Base-by-base conservation (phyloP, 2,888 invertebrate genomes). In the Teleiodes luculella region DNA sequence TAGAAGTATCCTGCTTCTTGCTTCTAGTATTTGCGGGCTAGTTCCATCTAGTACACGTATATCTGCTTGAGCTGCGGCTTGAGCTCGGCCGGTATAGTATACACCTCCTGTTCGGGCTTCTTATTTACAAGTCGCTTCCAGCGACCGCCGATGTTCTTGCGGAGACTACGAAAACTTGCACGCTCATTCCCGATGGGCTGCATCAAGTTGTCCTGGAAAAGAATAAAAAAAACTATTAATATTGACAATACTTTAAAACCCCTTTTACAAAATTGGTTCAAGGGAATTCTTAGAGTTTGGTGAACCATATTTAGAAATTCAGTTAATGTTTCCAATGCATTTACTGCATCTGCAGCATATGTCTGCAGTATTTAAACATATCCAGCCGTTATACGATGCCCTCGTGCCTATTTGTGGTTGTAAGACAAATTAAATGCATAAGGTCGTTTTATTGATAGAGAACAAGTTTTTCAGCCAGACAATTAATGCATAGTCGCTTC, bases 21-120 rank as follows among this genome's bases (percentile, higher is more conserved):
- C 76, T 75, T 71, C 54, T 70, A 64, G 62, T 69, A 62, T 65
- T 61, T 60, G 62, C 66, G 61, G 54, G 62, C 61, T 57, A 58
- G 54, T 58, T 60, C 55, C 57, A 62, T 55, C 91, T 91, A 96
- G 89, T 96, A 96, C 80, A 96, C 96, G 86, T 96, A 96, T 77
- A 96, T 96, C 80, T 95, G 94, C 89, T 96, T 96, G 68, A 96
- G 92, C 90, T 96, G 96, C 68, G 95, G 95, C 83, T 95, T 95
- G 74, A 96, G 91, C 90, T 96, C 96, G 56, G 95, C 95, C 69
- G 96, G 96, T 91, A 96, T 95, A 83, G 94, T 93, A 89, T 95
- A 95, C 64, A 93, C 92, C 78, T 95, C 94, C 82, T 94, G 93
- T 76, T 93, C 93, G 63, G 95, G 93, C 91, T 96, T 96, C 92